Evolutionary conservation across 2,888 invertebrate genomes (phyloP).

Genomic region (Trichacis sp.): DNA sequence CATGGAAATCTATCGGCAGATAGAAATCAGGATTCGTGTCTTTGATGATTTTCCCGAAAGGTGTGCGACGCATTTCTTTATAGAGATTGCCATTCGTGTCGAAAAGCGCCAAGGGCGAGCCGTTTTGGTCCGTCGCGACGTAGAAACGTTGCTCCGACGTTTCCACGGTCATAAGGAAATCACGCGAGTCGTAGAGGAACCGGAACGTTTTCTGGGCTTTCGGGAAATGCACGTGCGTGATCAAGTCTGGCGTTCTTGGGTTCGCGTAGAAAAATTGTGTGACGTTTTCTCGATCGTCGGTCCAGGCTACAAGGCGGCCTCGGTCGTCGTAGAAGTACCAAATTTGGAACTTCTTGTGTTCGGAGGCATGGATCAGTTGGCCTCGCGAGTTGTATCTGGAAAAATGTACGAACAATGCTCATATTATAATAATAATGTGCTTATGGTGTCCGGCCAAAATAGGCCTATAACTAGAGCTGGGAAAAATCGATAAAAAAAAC

Average conservation of each 20-base stretch:
- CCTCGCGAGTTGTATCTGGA: slow-evolving; percentile 93
- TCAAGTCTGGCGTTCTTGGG: slow-evolving; percentile 81
- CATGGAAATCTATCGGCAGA: slow-evolving; percentile 93
- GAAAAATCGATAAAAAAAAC: too few relatives aligned
- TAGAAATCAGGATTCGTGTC: slow-evolving; percentile 93
- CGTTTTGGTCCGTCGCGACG: slow-evolving; percentile 91
- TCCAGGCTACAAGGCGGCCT: slow-evolving; percentile 88
- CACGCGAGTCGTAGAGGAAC: slow-evolving; percentile 88
- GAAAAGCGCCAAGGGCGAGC: slow-evolving; percentile 91
- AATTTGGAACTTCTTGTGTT: slow-evolving; percentile 90
- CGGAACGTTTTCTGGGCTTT: slow-evolving; percentile 85
- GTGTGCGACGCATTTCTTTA: slow-evolving; percentile 91
- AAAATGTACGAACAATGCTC: too few relatives aligned
- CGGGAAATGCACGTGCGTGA: slow-evolving; percentile 93
- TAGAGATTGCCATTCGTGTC: slow-evolving; percentile 90
- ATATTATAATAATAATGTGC: too few relatives aligned
- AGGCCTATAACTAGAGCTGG: too few relatives aligned
- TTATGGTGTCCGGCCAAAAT: too few relatives aligned
- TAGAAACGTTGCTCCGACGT: slow-evolving; percentile 89
- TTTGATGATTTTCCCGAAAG: slow-evolving; percentile 89
- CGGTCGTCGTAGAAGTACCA: slow-evolving; percentile 95
- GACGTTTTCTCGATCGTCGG: slow-evolving; percentile 90
- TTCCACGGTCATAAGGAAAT: slow-evolving; percentile 87
- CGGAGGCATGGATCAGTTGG: slow-evolving; percentile 89
- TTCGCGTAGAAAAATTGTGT: slow-evolving; percentile 96